Conservation (phyloP, 1,140 invertebrate genomes). For the Frieseomelitta varia region DNA sequence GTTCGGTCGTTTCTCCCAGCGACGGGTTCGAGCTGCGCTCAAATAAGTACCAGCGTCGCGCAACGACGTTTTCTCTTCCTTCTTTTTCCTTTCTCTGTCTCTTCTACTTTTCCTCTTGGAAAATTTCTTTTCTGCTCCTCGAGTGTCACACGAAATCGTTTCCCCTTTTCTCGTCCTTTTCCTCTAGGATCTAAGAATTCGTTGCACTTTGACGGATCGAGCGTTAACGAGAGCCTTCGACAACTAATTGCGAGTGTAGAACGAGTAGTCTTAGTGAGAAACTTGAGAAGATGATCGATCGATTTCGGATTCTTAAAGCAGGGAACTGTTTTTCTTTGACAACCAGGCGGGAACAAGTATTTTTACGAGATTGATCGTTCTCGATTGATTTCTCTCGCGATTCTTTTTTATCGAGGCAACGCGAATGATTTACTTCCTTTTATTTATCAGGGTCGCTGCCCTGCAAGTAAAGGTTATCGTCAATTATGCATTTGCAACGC, state of each 20-base stretch:
- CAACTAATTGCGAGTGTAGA: too few relatives aligned
- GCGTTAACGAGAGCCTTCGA: background rate
- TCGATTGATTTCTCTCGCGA: background rate
- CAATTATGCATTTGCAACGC: constrained; percentile 12
- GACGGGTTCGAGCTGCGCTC: constrained; percentile 45
- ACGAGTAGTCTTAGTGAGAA: background rate
- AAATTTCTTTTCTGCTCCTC: too few relatives aligned
- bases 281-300: background rate
- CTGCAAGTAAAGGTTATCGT: background rate
- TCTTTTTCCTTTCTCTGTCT: background rate
- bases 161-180: too few relatives aligned
- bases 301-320: background rate
- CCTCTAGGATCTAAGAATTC: too few relatives aligned
- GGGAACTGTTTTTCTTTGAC: background rate
- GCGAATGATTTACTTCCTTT: constrained; percentile 32
- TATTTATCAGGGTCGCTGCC: background rate
- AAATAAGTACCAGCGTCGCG: background rate
- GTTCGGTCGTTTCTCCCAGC: constrained; percentile 37
- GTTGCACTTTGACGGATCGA: background rate
- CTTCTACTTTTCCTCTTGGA: background rate
- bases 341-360: background rate
- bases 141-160: too few relatives aligned
- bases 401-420: background rate
- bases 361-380: background rate
- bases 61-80: too few relatives aligned